Conservation (phyloP, 2,888 invertebrate species). For the Plebejus melissa region DNA sequence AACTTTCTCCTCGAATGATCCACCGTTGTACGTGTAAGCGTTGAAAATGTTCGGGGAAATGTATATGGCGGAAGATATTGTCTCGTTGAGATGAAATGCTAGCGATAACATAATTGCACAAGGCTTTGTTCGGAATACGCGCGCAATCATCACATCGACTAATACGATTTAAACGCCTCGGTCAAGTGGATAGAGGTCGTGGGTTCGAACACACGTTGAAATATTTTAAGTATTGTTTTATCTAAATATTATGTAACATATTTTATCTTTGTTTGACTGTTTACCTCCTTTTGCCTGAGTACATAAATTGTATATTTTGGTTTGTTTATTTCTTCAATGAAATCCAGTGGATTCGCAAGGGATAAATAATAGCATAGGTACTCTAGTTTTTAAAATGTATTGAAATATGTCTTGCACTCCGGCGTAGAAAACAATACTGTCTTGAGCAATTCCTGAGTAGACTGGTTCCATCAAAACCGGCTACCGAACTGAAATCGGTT, state of each 20-base stretch:
- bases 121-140: conserved; percentile 64
- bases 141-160: conserved; percentile 46
- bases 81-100: conserved; percentile 64
- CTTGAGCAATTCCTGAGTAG: not conserved
- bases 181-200: conserved; percentile 9
- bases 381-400: not conserved
- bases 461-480: not conserved
- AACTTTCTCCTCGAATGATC: conserved; percentile 29
- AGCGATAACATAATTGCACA: conserved; percentile 70
- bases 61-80: conserved; percentile 45
- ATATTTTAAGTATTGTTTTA: not conserved
- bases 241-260: no score
- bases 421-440: not conserved
- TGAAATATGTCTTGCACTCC: not conserved
- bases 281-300: no score
- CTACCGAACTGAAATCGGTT: not conserved
- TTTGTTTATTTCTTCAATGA: no score
- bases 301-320: no score
- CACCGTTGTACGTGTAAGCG: conserved; percentile 30
- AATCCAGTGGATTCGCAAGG: no score
- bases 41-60: conserved; percentile 37
- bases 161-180: conserved; percentile 55
- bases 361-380: no score
- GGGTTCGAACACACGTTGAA: not conserved
- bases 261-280: no score